Base-by-base conservation (phyloP, 2,113 vertebrate genomes). In the Zootoca vivipara region DNA sequence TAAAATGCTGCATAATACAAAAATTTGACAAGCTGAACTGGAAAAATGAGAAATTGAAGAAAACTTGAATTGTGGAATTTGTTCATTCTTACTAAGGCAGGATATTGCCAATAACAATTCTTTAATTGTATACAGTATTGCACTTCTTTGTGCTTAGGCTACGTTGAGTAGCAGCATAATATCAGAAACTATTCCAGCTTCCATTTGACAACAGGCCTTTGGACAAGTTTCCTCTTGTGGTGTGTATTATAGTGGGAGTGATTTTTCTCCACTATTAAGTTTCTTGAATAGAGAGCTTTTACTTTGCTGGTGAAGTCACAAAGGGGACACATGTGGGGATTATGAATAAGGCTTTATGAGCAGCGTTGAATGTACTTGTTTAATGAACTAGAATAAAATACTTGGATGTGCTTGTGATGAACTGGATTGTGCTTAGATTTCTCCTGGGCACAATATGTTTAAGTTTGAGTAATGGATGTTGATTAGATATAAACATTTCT, bases 381-480 rank as follows among this genome's bases (percentile, higher is more conserved):
- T 90, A 83, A 84, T 90, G 33, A 90, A 67, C 22, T 83, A 84
- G 64, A 78, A 62, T 89, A 86, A 92, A 87, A 88, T 30, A 72
- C 79, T 69, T 85, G 87, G 22, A 72, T 88, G 10, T 72, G 30
- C 62, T 93, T 89, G 35, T 87, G 89, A 80, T 88, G 58, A 24
- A 91, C 42, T 87, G 75, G 85, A 33, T 20, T 40, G 62, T 3
- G 20, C 24, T 82, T 67, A 67, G n/a, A 69, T 28, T 85, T 82
- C 75, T 56, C 24, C 56, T 78, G 58, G 2, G 8, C 64, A 72
- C n/a, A 64, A 15, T 78, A 56, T 35, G 4, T 87, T 93, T 82
- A 62, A 30, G 10, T 24, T 89, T 92, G 89, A 82, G 90, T 90
- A 92, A 3, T 15, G 78, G 83, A 52, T 13, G 7, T n/a, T 86